Evolutionary conservation across 2,888 invertebrate species (phyloP), one percentile per base, ranked within the genome.

Genomic region (Conchocele bisecta): DNA sequence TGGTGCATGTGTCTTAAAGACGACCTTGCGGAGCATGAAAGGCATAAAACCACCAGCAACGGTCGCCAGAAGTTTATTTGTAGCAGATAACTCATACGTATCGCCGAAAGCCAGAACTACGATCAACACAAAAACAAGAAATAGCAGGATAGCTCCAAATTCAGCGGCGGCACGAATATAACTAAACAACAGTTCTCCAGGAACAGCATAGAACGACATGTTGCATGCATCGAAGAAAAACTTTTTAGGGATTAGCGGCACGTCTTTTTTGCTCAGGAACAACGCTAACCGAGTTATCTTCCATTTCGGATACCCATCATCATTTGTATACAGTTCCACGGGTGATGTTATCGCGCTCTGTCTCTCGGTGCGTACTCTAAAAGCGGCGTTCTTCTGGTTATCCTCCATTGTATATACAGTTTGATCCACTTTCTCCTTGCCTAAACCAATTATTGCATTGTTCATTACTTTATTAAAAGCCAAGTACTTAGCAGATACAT

Each of bases 401-500:
- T 54, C 54, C 5, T 33, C 24, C 11, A 39, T 22, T 3, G 13
- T 22, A 22, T 37, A 54, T 39, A 54, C 33, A 24, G 26, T 37
- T 3, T 54, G 15, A n/a, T 54, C 54, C 15, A 24, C 26, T 13
- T 58, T 20, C 5, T 1, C 9, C 22, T 37, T 7, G 3, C 39
- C 22, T 22, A 54, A 26, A 13, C 54, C 54, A 15, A 54, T 15
- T 2, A 54, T 31, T 17, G 35, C 3, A 11, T 35, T 35, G 17
- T 51, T 51, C 7, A 51, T 31, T 20, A 17, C 3, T 31, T 83
- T 84, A 74, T 87, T 84, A 37, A 84, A 83, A 35, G 81, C 81
- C 28, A 85, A 79, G 71, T 86, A 88, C 22, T 77, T 79, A 28
- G 76, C 81, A 37, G 77, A 66, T 3, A 88, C 86, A 33, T 81